These are phyloP conservation scores for Hypotaenidia okinawae DNA, from an alignment of 2,797 vertebrate species.

Conservation along the genomic window DNA sequence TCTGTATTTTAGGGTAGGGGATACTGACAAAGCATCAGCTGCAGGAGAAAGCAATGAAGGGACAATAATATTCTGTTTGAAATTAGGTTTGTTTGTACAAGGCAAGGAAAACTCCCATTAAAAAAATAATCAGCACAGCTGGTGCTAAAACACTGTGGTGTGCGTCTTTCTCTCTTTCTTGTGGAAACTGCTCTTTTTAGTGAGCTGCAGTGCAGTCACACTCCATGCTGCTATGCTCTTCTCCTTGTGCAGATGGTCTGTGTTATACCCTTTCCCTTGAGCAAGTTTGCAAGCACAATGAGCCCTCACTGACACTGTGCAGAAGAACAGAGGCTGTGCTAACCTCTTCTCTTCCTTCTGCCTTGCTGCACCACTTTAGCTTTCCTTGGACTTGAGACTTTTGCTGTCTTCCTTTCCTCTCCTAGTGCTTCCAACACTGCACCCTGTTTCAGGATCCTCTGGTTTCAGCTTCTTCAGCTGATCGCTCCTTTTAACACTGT, in stretches of 20 bases:
- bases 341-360: neutral
- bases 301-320: fast-evolving
- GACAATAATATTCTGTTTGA: neutral
- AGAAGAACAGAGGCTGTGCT: neutral
- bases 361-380: neutral
- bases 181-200: neutral
- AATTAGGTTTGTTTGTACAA: conserved; percentile 7
- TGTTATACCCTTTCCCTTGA: neutral
- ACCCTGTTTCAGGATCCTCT: neutral
- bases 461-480: neutral
- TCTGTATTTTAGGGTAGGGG: neutral
- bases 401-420: neutral
- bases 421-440: neutral
- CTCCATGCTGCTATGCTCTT: neutral
- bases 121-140: neutral
- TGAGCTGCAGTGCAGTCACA: neutral
- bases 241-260: neutral
- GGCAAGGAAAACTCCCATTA: neutral
- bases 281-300: fast-evolving
- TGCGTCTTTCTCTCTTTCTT: neutral
- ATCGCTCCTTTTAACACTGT: neutral
- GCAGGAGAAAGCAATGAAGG: neutral
- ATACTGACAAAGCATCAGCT: neutral
- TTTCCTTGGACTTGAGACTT: neutral
- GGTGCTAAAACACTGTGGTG: neutral